Conservation (phyloP, 2,113 vertebrate species). For the Sinocyclocheilus anophthalmus region DNA sequence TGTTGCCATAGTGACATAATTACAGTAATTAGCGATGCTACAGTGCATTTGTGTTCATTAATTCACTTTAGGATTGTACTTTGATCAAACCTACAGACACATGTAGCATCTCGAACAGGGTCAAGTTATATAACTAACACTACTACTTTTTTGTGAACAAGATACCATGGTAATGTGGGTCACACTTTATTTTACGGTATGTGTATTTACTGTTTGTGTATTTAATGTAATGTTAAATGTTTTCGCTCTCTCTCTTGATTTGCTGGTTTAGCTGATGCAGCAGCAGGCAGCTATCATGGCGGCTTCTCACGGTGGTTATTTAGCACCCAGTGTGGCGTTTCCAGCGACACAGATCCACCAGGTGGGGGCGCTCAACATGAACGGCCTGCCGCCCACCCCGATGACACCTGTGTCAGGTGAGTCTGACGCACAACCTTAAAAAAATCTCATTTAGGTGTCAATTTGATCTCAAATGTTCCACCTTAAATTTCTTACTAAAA, state of each 20-base stretch:
- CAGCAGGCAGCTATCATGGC: constrained; percentile 86
- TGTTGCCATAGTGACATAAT: constrained; percentile 42
- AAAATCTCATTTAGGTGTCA: background rate
- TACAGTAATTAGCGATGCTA: constrained; percentile 51
- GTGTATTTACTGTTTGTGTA: background rate
- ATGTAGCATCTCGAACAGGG: background rate
- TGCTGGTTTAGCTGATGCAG: constrained; percentile 82
- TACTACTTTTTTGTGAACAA: background rate
- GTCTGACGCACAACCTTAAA: constrained; percentile 36
- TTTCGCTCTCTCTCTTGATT: background rate
- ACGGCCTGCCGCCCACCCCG: constrained; percentile 79
- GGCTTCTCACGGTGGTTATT: constrained; percentile 82
- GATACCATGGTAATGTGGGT: background rate
- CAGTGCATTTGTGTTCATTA: constrained; percentile 50
- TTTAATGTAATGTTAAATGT: background rate
- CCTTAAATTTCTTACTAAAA: no score
- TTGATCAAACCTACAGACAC: constrained; percentile 26
- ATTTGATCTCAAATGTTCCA: background rate
- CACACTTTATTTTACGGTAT: background rate
- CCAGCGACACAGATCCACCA: constrained; percentile 87
- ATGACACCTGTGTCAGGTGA: constrained; percentile 82
- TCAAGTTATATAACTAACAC: background rate
- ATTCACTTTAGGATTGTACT: constrained; percentile 51
- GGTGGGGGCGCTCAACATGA: constrained; percentile 84
- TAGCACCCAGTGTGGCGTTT: constrained; percentile 82